Conservation (phyloP, 2,888 invertebrate genomes). For the Caprella mutica region DNA sequence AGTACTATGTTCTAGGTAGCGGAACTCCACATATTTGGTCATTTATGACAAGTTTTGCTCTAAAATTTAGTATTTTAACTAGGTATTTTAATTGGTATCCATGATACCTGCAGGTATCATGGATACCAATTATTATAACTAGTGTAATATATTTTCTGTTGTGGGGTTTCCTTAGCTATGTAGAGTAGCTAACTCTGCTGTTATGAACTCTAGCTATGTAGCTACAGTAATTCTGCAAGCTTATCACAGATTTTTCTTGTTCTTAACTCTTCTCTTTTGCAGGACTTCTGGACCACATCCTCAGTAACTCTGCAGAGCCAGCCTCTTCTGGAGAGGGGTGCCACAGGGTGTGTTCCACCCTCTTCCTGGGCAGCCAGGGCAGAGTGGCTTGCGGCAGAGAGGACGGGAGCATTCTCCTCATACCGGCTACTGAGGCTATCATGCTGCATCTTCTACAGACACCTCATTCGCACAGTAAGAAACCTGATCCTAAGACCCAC, state of each 20-base stretch:
- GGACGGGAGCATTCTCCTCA: slow-evolving; percentile 90
- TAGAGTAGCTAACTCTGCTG: background rate
- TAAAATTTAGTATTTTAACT: too few relatives aligned
- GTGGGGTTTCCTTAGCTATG: too few relatives aligned
- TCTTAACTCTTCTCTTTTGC: background rate
- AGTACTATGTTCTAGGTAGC: too few relatives aligned
- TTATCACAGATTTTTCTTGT: background rate
- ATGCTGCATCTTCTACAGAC: slow-evolving; percentile 70
- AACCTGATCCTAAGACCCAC: too few relatives aligned
- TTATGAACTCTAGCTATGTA: too few relatives aligned
- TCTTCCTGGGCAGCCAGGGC: slow-evolving; percentile 78
- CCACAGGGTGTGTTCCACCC: slow-evolving; percentile 76
- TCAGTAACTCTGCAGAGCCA: background rate
- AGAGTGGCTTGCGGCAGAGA: slow-evolving; percentile 86
- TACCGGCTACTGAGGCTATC: slow-evolving; percentile 89
- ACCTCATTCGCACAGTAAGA: slow-evolving; percentile 34
- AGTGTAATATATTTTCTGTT: too few relatives aligned
- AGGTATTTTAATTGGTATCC: too few relatives aligned
- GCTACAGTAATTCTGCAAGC: background rate
- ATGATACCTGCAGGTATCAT: too few relatives aligned
- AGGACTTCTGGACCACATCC: slow-evolving; percentile 1
- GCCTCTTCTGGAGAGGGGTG: slow-evolving; percentile 22
- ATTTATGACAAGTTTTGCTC: too few relatives aligned
- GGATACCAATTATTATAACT: too few relatives aligned
- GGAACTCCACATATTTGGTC: too few relatives aligned